These are phyloP conservation scores for Spermophilus dauricus DNA, from an alignment of 2,113 vertebrate genomes.

Conservation along the genomic window DNA sequence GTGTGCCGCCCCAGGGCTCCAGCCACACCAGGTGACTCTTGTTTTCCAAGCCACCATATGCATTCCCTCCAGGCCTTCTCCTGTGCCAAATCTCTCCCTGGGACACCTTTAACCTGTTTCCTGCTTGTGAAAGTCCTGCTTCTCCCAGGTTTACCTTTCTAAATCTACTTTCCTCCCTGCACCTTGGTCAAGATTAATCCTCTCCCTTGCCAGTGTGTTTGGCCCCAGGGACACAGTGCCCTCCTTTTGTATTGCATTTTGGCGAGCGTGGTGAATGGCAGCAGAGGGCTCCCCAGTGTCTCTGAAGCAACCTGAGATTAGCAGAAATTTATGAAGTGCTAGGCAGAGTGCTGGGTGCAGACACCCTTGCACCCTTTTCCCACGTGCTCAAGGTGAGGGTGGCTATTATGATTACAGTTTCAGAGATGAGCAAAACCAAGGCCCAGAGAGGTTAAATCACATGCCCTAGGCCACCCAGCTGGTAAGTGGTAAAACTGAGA, in stretches of 20 bases:
- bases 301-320: background rate
- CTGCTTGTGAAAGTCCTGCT: background rate
- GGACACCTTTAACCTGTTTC: background rate
- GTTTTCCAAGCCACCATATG: background rate
- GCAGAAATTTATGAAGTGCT: background rate
- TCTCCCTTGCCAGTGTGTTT: background rate
- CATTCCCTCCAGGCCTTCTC: background rate
- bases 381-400: background rate
- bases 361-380: too few species aligned
- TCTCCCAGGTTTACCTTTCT: background rate
- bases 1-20: background rate
- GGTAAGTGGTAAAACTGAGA: background rate
- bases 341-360: background rate
- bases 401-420: too few species aligned
- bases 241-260: background rate
- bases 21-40: background rate
- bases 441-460: background rate
- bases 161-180: background rate
- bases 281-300: background rate
- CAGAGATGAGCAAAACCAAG: background rate
- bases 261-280: background rate
- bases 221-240: background rate
- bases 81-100: background rate
- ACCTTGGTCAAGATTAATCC: background rate
- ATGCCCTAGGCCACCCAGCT: background rate